Base-by-base conservation (phyloP, 2,888 invertebrate genomes). In the Reticulitermes lucifugus region DNA sequence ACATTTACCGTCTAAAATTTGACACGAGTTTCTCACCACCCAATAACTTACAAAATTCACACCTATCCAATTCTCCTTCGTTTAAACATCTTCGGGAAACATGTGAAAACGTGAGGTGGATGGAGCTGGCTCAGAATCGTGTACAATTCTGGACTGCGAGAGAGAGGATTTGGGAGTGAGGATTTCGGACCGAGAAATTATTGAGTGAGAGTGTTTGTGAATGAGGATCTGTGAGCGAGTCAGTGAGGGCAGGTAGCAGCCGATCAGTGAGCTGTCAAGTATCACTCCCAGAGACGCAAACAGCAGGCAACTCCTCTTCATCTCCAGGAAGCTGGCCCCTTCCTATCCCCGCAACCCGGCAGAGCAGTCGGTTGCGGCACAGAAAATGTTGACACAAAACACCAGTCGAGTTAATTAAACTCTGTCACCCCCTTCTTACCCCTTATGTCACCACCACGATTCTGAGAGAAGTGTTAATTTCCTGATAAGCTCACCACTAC, bases 311-410 rank as follows among this genome's bases (percentile, higher is more conserved):
- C 73, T 51, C 82, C 71, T 81, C 82, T 59, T 59, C 81, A 71
- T 79, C 84, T 43, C 65, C 79, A 60, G 65, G 65, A 51, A 29
- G 59, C 60, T 79, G 35, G 46, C 46, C 35, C 82, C 29, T 25
- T 75, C 25, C 79, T 79, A 51, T 81, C 71, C 75, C 43, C 25
- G 22, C 75, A 46, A 79, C 71, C 77, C 18, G 14, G 14, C 60
- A 77, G 51, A 41, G 41, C 21, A 14, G 73, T 14, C 73, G 73
- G 29, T 18, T 4, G 87, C 87, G 87, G 87, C 87, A 87, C 88
- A 88, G 88, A 88, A 89, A 89, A 89, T 89, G 89, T 89, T 89
- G 89, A 89, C 89, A 89, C 89, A 89, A 89, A 89, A 89, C 88
- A 87, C 87, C 88, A 88, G 88, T 88, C 88, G 89, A 89, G 88